Conservation (phyloP, 2,797 vertebrate genomes). For the Prionace glauca region DNA sequence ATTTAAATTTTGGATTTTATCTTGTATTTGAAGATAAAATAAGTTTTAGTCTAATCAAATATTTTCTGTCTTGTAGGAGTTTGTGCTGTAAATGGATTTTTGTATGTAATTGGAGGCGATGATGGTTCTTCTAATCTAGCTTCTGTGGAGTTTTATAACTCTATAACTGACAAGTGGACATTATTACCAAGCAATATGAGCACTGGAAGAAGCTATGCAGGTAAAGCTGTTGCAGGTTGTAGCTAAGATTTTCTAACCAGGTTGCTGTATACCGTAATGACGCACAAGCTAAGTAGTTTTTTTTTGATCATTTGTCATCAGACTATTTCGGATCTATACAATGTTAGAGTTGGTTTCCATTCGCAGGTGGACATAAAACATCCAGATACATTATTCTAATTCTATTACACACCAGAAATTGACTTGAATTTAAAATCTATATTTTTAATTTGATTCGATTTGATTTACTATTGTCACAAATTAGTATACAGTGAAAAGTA, state of each 20-base stretch:
- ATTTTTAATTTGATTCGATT: neutral
- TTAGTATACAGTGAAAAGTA: too few species aligned
- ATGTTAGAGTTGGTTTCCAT: neutral
- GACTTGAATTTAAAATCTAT: neutral
- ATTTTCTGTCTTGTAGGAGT: slow-evolving; percentile 63
- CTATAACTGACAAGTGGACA: slow-evolving; percentile 83
- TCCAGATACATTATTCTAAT: neutral
- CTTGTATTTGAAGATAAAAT: neutral
- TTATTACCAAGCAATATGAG: slow-evolving; percentile 91
- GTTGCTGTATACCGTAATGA: neutral
- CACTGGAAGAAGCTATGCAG: slow-evolving; percentile 90
- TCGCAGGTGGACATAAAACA: neutral
- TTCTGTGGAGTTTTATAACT: slow-evolving; percentile 90
- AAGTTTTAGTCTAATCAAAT: neutral
- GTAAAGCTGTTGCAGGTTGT: slow-evolving; percentile 49
- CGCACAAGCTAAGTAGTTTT: neutral
- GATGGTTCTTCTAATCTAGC: slow-evolving; percentile 92
- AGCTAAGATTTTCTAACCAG: neutral
- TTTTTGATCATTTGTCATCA: neutral
- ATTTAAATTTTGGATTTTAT: slow-evolving; percentile 39
- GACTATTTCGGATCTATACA: neutral
- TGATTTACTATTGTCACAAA: too few species aligned
- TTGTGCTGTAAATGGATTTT: slow-evolving; percentile 83
- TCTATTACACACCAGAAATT: neutral
- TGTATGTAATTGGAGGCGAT: slow-evolving; percentile 93